Conservation (phyloP, 2,888 invertebrate genomes). For the Isoperla grammatica region DNA sequence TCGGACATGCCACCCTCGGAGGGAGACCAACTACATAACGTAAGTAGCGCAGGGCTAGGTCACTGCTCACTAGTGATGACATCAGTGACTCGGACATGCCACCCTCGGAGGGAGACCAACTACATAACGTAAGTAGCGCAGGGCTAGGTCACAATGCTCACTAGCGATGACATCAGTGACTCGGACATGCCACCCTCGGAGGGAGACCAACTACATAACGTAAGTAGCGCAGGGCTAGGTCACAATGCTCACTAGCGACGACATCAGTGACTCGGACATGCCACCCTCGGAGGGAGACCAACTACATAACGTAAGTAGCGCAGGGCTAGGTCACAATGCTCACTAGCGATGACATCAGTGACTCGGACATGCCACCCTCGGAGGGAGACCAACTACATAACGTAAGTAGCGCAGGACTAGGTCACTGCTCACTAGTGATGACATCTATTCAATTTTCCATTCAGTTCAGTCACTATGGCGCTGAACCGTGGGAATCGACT, state of each 20-base stretch:
- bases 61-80: conserved; percentile 49
- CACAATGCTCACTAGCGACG: no score
- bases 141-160: no score
- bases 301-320: conserved; percentile 33
- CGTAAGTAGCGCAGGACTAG: conserved; percentile 30
- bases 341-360: conserved; percentile 53
- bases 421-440: no score
- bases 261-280: conserved; percentile 38
- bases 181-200: conserved; percentile 29
- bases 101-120: conserved; percentile 30
- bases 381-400: conserved; percentile 34
- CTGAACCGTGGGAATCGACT: no score
- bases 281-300: conserved; percentile 32
- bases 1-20: conserved; percentile 27
- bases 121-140: conserved; percentile 33
- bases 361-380: conserved; percentile 28
- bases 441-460: no score
- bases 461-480: no score
- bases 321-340: no score
- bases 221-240: no score
- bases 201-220: conserved; percentile 35
- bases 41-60: conserved; percentile 17
- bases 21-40: conserved; percentile 35
- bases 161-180: conserved; percentile 51
- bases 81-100: conserved; percentile 30